Percentiles rank a stretch among this genome's conserved stretches.
Evolutionary conservation across 2,113 vertebrate species (phyloP).

Genomic region (Chloropsis cyanopogon): DNA sequence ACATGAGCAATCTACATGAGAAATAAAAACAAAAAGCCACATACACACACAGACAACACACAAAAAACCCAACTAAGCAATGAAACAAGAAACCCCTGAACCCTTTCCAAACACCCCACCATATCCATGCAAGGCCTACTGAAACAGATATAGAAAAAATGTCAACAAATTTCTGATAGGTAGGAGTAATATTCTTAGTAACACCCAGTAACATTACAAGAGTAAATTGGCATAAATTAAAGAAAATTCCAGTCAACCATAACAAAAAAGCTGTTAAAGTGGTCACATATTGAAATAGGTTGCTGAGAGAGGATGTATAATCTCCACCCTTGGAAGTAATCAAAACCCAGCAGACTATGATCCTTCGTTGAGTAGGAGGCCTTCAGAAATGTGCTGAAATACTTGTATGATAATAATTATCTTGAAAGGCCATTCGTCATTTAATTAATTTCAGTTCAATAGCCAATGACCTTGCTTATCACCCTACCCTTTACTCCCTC

Average conservation of each 20-base stretch:
- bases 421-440: constrained; percentile 77
- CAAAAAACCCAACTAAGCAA: accelerated
- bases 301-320: neutral
- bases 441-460: constrained; percentile 88
- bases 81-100: neutral
- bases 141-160: neutral
- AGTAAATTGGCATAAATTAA: neutral
- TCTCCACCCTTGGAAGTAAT: neutral
- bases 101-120: accelerated
- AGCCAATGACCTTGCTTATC: constrained; percentile 78
- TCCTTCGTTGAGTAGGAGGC: neutral
- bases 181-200: neutral
- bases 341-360: neutral
- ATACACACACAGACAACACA: neutral
- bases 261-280: neutral
- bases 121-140: neutral
- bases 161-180: neutral
- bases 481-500: constrained; percentile 67
- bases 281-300: neutral
- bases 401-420: constrained; percentile 70
- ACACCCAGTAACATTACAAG: neutral
- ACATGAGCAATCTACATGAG: neutral
- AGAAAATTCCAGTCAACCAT: neutral
- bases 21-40: neutral
- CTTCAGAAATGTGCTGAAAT: neutral